Evolutionary conservation across 2,797 vertebrate species (phyloP).

Genomic region (Gymnodraco acuticeps): DNA sequence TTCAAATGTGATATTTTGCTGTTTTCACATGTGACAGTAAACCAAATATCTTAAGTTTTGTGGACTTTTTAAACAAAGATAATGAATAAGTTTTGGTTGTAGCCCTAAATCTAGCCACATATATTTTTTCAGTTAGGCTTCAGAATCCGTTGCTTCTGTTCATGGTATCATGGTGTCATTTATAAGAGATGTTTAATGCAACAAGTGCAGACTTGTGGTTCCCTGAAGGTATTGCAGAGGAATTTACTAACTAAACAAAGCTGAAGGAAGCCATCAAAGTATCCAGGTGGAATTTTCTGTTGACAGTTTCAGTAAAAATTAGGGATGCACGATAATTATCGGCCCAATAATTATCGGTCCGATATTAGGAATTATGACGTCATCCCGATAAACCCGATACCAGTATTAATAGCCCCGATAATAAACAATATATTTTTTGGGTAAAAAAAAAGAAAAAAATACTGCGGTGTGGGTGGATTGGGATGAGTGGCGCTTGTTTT

Average conservation of each 20-base stretch:
- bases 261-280: not conserved
- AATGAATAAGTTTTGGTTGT: not conserved
- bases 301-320: not conserved
- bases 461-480: too few species aligned
- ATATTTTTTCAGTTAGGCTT: not conserved
- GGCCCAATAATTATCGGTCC: too few species aligned
- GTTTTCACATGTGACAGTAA: not conserved
- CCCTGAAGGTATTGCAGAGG: not conserved
- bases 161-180: not conserved
- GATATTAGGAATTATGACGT: too few species aligned
- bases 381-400: too few species aligned
- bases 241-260: not conserved
- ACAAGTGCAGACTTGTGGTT: slow-evolving; percentile 2
- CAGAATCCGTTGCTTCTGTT: not conserved
- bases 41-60: not conserved
- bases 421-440: too few species aligned
- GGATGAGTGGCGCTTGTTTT: too few species aligned
- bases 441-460: too few species aligned
- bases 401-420: too few species aligned
- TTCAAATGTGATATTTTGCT: not conserved
- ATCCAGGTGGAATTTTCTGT: not conserved
- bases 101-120: not conserved
- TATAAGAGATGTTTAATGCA: not conserved
- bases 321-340: too few species aligned
- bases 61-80: not conserved